Evolutionary conservation across 2,888 invertebrate genomes (phyloP), one percentile per base, ranked within the genome.

Genomic region (Thera obeliscata): DNA sequence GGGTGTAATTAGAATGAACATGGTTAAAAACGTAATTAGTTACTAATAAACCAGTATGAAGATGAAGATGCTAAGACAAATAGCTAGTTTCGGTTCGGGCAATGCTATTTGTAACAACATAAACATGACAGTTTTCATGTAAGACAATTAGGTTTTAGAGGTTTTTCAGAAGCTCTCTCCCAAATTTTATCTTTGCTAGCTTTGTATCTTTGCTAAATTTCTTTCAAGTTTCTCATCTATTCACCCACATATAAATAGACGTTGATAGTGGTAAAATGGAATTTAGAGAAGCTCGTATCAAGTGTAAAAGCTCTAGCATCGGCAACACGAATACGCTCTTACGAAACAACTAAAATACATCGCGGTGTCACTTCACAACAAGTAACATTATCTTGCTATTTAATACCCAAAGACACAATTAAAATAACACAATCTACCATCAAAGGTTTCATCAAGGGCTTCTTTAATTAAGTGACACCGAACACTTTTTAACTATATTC

Each of bases 391-490:
- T 66, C 55, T 58, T 36, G 43, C 61, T 59, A 62, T 54, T 49
- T 61, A 43, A 56, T 50, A 64, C 66, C 64, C 64, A 62, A 22
- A 69, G 66, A 60, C 68, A 71, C 72, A 71, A 71, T 72, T 73
- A 69, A 74, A 72, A 74, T 71, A 64, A 75, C 72, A 72, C 65
- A 68, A 72, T 71, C 72, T 58, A 78, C 74, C 79, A 78, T 77
- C 78, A 86, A 86, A 78, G 90, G 89, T 81, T 91, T 90, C 91
- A 75, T 81, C 81, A 82, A 85, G 74, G 90, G 89, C 84, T 90
- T 90, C 89, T 86, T 86, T 89, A 90, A 91, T 90, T 87, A 90
- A 88, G 82, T 82, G 86, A 86, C 82, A 87, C 80, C 81, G 86
- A 82, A 87, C 85, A 73, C 71, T 86, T 83, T 86, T 84, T 78